Percentiles rank a stretch among this genome's conserved stretches.
Evolutionary conservation across 2,113 vertebrate genomes (phyloP).

Genomic region (Chaetodon trifascialis): DNA sequence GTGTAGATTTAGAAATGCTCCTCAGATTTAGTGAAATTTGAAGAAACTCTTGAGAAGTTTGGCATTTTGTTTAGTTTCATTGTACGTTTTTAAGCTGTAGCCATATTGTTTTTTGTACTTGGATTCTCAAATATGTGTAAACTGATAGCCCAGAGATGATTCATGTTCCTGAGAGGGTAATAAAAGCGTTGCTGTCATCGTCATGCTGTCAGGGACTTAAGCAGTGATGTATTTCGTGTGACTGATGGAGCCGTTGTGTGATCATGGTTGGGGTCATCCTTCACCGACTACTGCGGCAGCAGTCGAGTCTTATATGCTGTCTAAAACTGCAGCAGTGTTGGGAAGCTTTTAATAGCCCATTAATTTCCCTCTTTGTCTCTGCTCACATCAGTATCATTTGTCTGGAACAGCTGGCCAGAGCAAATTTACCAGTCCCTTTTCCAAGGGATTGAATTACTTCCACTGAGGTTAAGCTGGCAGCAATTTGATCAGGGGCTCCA

Average conservation of each 20-base stretch:
- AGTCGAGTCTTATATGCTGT: neutral
- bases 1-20: neutral
- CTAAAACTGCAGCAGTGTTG: slow-evolving; percentile 1
- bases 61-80: neutral
- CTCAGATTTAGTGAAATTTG: neutral
- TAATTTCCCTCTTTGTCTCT: slow-evolving; percentile 41
- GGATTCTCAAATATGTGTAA: neutral
- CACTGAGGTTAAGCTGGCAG: slow-evolving; percentile 30
- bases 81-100: neutral
- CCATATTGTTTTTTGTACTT: neutral
- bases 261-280: neutral
- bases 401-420: slow-evolving; percentile 38
- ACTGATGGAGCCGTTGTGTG: slow-evolving; percentile 24
- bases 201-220: neutral
- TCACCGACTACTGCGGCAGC: neutral
- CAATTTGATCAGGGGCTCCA: slow-evolving; percentile 11
- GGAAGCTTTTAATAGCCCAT: slow-evolving; percentile 29
- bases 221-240: slow-evolving; percentile 13
- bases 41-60: neutral
- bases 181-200: slow-evolving; percentile 21
- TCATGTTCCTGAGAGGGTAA: neutral
- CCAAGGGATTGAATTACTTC: slow-evolving; percentile 35
- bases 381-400: slow-evolving; percentile 26
- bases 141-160: neutral
- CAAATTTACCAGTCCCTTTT: slow-evolving; percentile 23